Base-by-base conservation (phyloP, 2,888 invertebrate genomes). In the Eudasyphora cyanicolor region DNA sequence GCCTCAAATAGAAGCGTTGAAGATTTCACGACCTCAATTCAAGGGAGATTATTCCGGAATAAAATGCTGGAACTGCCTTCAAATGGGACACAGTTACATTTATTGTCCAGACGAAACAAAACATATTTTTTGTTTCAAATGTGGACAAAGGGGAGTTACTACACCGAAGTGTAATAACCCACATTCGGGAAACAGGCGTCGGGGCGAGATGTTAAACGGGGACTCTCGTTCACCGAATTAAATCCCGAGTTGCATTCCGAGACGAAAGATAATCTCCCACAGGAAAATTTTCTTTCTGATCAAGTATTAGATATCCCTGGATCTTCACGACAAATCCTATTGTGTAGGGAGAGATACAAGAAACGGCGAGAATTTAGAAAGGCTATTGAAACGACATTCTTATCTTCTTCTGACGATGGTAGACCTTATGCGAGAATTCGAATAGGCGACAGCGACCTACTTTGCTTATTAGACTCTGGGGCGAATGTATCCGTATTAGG, bases 401-500 rank as follows among this genome's bases (percentile, higher is more conserved):
- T 45, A 14, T 3, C 10, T 12, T 8, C 3, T 8, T 45, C 14
- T 6, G 45, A 45, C 3, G 54, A 57, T 57, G 24, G 24, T 24
- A 57, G 54, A 57, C 21, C 54, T 12, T 57, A 24, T 57, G 24
- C 24, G 12, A 57, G 5, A 6, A 12, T 57, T 7, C 5, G 8
- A 2, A 27, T 57, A 6, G 1, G 8, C 8, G 10, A 57, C 10
- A 4, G 10, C 10, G 24, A 24, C 5, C 1, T 57, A 2, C 10
- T 21, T 21, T 19, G 76, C 0, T 8, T 77, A 1, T 54, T 77
- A 2, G 75, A 76, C 32, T 76, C 75, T 0, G 75, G 75, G 7
- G 75, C 76, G 14, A 69, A 35, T 12, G 69, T 78, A 0, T 71
- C 62, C 4, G 62, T 78, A 7, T 62, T 78, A 24, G 78, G 78